phyloP scores from a whole-genome alignment of 2,113 vertebrate species.

The Megaptera novaeangliae region DNA sequence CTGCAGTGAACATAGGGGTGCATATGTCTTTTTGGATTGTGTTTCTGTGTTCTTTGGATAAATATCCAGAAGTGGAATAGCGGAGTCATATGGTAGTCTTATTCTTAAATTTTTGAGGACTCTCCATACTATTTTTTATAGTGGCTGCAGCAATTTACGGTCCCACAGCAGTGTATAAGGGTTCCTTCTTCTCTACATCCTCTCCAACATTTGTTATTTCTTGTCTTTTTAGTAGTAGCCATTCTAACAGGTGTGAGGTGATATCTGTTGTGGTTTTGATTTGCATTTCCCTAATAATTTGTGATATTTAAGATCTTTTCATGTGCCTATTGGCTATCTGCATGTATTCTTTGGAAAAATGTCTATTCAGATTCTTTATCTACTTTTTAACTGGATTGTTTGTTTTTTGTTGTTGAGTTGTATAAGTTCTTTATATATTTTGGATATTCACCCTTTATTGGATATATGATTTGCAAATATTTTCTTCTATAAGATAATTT shows the following conservation, averaged over 20 bases:
- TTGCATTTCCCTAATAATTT: neutral
- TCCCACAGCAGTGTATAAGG: neutral
- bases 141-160: neutral
- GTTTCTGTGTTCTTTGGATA: neutral
- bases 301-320: neutral
- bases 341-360: neutral
- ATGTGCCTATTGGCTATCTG: neutral
- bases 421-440: neutral
- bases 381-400: neutral
- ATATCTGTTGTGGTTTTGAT: neutral
- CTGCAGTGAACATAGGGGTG: neutral
- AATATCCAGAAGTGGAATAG: neutral
- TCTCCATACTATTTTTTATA: neutral
- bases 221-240: neutral
- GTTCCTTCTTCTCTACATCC: neutral
- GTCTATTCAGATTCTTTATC: neutral
- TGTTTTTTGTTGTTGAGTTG: neutral
- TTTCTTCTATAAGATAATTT: neutral
- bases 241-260: neutral
- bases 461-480: neutral
- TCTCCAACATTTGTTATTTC: neutral
- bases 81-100: neutral
- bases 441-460: neutral
- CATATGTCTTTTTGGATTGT: neutral
- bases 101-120: neutral